phyloP scores from a whole-genome alignment of 2,113 vertebrate species.

The Lepidothrix coronata region DNA sequence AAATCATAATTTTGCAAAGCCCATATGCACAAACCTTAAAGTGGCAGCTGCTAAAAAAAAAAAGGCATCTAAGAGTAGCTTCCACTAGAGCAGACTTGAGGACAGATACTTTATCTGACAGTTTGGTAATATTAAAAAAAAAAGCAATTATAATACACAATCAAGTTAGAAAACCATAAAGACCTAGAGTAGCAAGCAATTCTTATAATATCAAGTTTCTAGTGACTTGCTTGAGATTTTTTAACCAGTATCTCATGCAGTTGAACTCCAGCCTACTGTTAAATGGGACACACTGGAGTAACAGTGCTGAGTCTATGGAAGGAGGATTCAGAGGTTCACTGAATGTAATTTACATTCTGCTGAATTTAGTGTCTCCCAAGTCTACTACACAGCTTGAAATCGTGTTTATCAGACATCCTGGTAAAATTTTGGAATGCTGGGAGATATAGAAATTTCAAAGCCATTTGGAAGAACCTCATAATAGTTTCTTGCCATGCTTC shows the following conservation, averaged over 20 bases:
- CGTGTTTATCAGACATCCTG: neutral
- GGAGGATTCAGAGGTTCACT: neutral
- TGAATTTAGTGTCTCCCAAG: neutral
- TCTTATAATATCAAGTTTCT: neutral
- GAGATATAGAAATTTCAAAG: neutral
- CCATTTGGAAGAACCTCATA: neutral
- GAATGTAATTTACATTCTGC: neutral
- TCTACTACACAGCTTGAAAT: neutral
- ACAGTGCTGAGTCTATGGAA: neutral
- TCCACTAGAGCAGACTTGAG: neutral
- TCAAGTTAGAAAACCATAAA: neutral
- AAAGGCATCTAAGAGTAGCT: neutral
- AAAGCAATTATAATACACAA: neutral
- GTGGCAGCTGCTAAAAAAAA: neutral
- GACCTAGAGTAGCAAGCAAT: neutral
- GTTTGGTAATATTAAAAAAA: neutral
- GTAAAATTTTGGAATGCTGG: neutral
- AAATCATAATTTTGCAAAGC: neutral
- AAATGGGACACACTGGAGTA: neutral
- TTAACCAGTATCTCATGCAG: neutral
- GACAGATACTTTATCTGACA: neutral
- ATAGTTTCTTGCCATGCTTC: neutral
- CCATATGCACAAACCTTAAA: neutral
- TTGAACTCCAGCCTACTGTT: neutral
- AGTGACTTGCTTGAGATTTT: neutral